A percentile compares a stretch with the other conserved stretches of the same genome.
Conservation (phyloP, 1,140 invertebrate species). For the Macrostomum lignano region DNA sequence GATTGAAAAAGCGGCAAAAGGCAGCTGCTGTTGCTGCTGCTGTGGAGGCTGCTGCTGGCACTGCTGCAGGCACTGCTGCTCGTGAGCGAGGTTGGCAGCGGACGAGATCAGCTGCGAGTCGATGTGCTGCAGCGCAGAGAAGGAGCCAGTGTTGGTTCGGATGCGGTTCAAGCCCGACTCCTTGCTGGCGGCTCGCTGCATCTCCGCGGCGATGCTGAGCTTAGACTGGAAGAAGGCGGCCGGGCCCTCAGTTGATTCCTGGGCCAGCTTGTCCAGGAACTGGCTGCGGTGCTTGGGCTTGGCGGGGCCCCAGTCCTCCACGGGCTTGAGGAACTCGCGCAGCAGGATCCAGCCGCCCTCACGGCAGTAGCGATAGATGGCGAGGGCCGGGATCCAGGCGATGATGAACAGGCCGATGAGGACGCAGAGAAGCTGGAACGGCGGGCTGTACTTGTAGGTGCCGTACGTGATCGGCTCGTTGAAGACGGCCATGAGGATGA, state of each 20-base stretch:
- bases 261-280: conserved; percentile 8
- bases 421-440: conserved; percentile 49
- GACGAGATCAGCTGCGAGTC: no score
- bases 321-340: conserved; percentile 9
- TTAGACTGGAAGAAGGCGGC: conserved; percentile 3
- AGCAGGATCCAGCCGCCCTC: conserved; percentile 13
- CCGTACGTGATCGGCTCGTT: conserved; percentile 6
- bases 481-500: conserved; percentile 3
- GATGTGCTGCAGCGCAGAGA: no score
- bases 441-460: conserved; percentile 41
- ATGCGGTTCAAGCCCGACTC: no score
- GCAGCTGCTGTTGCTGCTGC: no score
- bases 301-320: conserved; percentile 22
- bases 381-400: conserved; percentile 35
- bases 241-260: not conserved
- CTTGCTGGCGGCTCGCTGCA: no score
- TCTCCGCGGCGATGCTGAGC: not conserved
- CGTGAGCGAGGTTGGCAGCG: no score
- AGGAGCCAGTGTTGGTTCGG: no score
- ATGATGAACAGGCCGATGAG: conserved; percentile 36
- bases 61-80: no score
- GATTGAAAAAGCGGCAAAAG: no score
- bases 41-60: no score
- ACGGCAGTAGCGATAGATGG: conserved; percentile 14
- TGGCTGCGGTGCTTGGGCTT: conserved; percentile 11